Evolutionary conservation across 2,888 invertebrate species (phyloP), one percentile per base, ranked within the genome.

Genomic region (Oligia strigilis): DNA sequence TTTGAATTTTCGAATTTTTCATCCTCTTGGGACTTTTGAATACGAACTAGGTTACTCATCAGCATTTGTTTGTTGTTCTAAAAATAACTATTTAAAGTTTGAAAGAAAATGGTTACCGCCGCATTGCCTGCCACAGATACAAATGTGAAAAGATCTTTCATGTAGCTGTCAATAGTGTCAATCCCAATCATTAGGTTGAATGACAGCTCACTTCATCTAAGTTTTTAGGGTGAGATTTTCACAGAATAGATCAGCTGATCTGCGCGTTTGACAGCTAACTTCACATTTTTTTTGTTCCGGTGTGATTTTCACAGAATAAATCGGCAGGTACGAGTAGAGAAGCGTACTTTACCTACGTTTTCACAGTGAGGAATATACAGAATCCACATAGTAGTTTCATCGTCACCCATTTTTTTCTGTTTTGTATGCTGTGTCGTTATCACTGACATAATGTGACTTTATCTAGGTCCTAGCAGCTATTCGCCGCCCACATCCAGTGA

Each of bases 1-100:
- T 72, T 73, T 40, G 5, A 52, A 52, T 46, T 81, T 71, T 65
- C 11, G 19, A 65, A 40, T 19, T 65, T 70, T 78, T 78, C 19
- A 19, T 40, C 13, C 11, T 29, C 29, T 49, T 0, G 13, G 64
- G 46, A 19, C 4, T 64, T 83, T 60, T 19, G 5, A 81, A 67
- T 52, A 46, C 13, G 0, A 29, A 36, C 40, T 36, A 17, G 40
- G 29, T 43, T 60, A 29, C 70, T 70, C 52, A 78, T 60, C n/a
- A 49, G 6, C 1, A 36, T 40, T 40, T 79, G 23, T 78, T 17
- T 60, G 43, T 46, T 36, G 43, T 40, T 43, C 72, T 23, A 19
- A 49, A 73, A 73, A 23, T 43, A 36, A 36, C 4, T 14, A 8
- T 29, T 29, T 29, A 14, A 29, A 2, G 29, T 62, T 29, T 62